Percentiles rank a stretch among this genome's conserved stretches.
phyloP scores from a whole-genome alignment of 2,113 vertebrate species.

The Nicator chloris region DNA sequence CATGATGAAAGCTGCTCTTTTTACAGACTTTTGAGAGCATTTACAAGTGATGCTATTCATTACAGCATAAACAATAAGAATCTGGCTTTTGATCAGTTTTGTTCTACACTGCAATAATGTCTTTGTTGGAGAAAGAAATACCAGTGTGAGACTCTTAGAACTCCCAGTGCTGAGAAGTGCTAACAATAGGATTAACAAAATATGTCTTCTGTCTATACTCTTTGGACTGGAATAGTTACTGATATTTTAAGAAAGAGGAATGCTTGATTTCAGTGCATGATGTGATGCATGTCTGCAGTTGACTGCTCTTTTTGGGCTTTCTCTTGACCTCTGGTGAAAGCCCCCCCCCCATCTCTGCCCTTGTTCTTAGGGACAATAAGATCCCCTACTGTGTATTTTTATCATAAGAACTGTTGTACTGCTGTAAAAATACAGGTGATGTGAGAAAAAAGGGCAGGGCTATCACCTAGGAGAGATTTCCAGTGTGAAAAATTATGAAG shows the following conservation, averaged over 20 bases:
- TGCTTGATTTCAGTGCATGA: not conserved
- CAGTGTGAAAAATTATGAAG: not conserved
- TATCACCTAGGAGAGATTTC: not conserved
- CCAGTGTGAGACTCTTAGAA: fast-evolving
- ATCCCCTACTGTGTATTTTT: not conserved
- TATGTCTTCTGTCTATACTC: fast-evolving
- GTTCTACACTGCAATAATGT: not conserved
- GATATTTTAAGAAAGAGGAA: not conserved
- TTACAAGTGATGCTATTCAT: not conserved
- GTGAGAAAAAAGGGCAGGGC: not conserved
- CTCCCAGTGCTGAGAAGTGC: not conserved
- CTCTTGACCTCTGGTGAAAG: not conserved
- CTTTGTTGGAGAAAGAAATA: not conserved
- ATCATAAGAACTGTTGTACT: not conserved
- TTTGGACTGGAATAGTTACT: not conserved
- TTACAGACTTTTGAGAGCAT: not conserved
- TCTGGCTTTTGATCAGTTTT: not conserved
- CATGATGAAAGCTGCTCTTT: not conserved
- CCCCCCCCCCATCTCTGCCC: too few relatives aligned
- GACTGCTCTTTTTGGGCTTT: not conserved
- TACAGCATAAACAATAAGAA: not conserved
- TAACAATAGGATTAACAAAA: not conserved
- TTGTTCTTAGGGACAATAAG: not conserved
- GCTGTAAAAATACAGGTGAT: not conserved
- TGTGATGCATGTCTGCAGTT: not conserved